Conservation (phyloP, 2,888 invertebrate genomes). For the Parochlus steinenii region DNA sequence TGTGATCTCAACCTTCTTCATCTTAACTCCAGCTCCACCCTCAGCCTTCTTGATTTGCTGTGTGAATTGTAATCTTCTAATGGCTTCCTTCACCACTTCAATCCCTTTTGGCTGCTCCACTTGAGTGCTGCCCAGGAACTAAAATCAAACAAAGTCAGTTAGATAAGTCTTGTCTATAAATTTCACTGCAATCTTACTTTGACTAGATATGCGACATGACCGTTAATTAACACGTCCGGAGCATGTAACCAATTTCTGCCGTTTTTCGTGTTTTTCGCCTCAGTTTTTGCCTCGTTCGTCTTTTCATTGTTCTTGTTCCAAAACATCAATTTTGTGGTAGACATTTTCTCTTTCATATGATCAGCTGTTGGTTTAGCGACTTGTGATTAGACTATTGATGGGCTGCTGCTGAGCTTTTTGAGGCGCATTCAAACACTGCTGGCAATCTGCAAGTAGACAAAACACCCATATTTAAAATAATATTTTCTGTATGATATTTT, state of each 20-base stretch:
- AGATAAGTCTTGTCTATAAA: too few species aligned
- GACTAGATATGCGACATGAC: slow-evolving; percentile 93
- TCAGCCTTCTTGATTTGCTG: slow-evolving; percentile 84
- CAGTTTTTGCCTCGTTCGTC: slow-evolving; percentile 27
- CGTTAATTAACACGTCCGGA: slow-evolving; percentile 81
- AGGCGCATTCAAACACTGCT: too few species aligned
- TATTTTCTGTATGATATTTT: too few species aligned
- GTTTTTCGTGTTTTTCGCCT: slow-evolving; percentile 26
- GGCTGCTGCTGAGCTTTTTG: too few species aligned
- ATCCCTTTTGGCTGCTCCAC: slow-evolving; percentile 96
- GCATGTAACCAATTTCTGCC: slow-evolving; percentile 78
- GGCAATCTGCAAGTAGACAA: too few species aligned
- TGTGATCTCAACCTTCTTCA: slow-evolving; percentile 85
- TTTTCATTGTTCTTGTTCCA: slow-evolving; percentile 40
- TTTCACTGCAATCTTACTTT: slow-evolving; percentile 54
- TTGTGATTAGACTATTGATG: too few species aligned
- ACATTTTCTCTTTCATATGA: slow-evolving; percentile 7
- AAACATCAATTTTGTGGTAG: slow-evolving; percentile 46
- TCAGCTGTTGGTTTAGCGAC: background rate
- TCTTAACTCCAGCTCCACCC: slow-evolving; percentile 62
- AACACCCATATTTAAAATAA: too few species aligned
- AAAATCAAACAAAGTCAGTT: slow-evolving; percentile 22
- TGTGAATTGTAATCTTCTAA: slow-evolving; percentile 85
- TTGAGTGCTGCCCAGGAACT: slow-evolving; percentile 88
- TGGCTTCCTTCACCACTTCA: slow-evolving; percentile 94